These are phyloP conservation scores for Calliphora vomitoria DNA, from an alignment of 2,888 invertebrate species.

Conservation along the genomic window DNA sequence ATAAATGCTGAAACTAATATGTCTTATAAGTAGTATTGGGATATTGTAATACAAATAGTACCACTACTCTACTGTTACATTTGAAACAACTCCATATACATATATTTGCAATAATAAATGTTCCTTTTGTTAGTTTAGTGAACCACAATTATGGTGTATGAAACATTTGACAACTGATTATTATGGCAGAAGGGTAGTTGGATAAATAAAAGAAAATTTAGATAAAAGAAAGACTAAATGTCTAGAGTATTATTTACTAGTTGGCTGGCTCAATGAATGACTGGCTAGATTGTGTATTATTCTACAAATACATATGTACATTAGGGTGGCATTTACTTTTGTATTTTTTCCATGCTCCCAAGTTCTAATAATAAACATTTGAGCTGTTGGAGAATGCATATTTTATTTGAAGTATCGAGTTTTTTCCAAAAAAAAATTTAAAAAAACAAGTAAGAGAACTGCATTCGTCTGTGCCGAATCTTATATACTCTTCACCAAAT, in stretches of 20 bases:
- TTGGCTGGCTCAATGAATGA: neutral
- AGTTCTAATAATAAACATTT: no score
- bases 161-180: constrained; percentile 61
- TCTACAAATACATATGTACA: neutral
- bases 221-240: constrained; percentile 24
- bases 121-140: constrained; percentile 46
- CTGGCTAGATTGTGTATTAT: neutral
- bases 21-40: constrained; percentile 18
- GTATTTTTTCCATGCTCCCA: no score
- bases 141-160: constrained; percentile 60
- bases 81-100: neutral
- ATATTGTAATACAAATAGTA: neutral
- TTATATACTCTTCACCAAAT: no score
- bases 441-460: no score
- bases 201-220: constrained; percentile 16
- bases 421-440: no score
- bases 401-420: no score
- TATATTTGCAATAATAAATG: constrained; percentile 7
- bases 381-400: no score
- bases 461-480: no score
- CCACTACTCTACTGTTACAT: no score
- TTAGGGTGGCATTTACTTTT: neutral
- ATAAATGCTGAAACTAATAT: constrained; percentile 12
- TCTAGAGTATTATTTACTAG: constrained; percentile 41
- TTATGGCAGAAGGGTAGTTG: neutral